Evolutionary conservation across 92 coral and sea anemone genomes (phyloP).

Genomic region (Heliopora coerulea): DNA sequence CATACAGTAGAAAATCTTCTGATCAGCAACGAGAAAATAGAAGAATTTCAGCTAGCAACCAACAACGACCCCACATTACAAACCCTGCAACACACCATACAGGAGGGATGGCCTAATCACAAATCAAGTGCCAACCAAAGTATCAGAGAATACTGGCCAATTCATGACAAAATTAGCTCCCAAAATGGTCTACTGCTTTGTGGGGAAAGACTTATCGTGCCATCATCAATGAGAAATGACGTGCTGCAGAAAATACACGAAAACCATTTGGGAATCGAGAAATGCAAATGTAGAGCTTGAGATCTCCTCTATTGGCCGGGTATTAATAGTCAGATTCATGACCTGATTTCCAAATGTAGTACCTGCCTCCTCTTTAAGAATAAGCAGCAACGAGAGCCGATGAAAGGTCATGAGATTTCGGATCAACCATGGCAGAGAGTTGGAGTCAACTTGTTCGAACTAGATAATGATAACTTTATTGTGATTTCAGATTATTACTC

Average conservation of each 20-base stretch:
- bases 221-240: not conserved
- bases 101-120: not conserved
- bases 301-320: not conserved
- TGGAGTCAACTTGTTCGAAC: not conserved
- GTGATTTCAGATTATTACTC: too few species aligned
- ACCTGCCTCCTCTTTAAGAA: not conserved
- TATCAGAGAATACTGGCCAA: not conserved
- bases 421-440: constrained; percentile 1
- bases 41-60: not conserved
- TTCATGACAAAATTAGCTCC: not conserved
- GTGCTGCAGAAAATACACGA: constrained; percentile 1
- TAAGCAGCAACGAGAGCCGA: not conserved
- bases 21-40: constrained; percentile 9
- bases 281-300: not conserved
- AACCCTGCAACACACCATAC: not conserved
- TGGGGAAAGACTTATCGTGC: not conserved
- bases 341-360: too few species aligned
- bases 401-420: constrained; percentile 4
- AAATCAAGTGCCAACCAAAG: not conserved
- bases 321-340: not conserved
- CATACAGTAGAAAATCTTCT: constrained; percentile 5
- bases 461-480: not conserved
- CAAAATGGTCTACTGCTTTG: not conserved
- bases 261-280: constrained; percentile 2
- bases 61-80: not conserved